These are phyloP conservation scores for Brenthis daphne DNA, from an alignment of 2,888 invertebrate genomes.

Conservation along the genomic window DNA sequence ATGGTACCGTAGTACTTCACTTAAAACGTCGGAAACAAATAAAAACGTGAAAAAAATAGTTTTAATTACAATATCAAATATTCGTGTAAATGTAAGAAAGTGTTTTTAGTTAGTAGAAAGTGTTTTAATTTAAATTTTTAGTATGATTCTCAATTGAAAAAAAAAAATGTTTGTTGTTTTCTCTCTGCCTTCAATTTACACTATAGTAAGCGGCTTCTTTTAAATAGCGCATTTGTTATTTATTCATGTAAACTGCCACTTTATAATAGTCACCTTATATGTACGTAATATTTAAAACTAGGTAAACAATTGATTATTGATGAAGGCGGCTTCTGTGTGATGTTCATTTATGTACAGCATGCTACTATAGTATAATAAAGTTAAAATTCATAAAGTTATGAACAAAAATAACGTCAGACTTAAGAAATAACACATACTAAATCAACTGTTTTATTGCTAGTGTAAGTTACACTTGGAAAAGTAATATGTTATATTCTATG, in stretches of 20 bases:
- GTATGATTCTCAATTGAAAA: too few relatives aligned
- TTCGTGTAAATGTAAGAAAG: too few relatives aligned
- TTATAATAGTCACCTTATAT: slow-evolving; percentile 1
- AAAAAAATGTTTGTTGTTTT: too few relatives aligned
- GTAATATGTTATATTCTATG: too few relatives aligned
- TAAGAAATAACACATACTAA: not conserved
- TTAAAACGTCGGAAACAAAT: too few relatives aligned
- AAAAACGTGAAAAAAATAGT: too few relatives aligned
- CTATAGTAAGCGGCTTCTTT: not conserved
- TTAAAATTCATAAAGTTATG: not conserved
- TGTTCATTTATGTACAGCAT: slow-evolving; percentile 8
- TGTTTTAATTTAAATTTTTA: too few relatives aligned
- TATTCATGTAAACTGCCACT: slow-evolving; percentile 5
- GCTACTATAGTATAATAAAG: not conserved
- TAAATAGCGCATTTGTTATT: not conserved
- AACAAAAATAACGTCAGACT: not conserved
- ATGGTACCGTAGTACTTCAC: too few relatives aligned
- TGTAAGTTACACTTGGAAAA: too few relatives aligned
- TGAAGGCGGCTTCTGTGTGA: slow-evolving; percentile 17
- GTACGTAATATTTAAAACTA: slow-evolving; percentile 5
- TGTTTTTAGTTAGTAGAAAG: too few relatives aligned
- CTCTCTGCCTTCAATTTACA: not conserved
- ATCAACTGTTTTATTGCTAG: too few relatives aligned
- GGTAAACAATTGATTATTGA: slow-evolving; percentile 14
- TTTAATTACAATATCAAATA: too few relatives aligned